A percentile compares a stretch with the other conserved stretches of the same genome.
phyloP scores from a whole-genome alignment of 2,797 vertebrate genomes.

The Megalops cyprinoides region DNA sequence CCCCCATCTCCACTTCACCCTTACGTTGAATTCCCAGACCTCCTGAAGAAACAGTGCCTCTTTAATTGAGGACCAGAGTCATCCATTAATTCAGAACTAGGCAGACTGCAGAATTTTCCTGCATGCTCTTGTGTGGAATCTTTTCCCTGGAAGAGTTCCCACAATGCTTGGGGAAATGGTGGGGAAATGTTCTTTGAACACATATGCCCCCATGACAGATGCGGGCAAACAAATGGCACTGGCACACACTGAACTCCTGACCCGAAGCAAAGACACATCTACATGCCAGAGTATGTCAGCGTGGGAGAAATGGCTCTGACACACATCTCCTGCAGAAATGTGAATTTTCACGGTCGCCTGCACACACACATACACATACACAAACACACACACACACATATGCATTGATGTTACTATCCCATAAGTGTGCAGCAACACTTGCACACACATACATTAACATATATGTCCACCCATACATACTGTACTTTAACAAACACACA shows the following conservation, averaged over 20 bases:
- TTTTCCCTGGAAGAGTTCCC: not conserved
- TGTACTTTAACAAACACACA: not conserved
- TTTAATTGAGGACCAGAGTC: not conserved
- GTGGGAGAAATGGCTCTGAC: not conserved
- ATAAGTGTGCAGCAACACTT: too few relatives aligned
- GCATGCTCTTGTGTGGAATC: not conserved
- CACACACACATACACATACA: too few relatives aligned
- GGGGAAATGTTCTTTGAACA: not conserved
- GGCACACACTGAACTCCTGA: not conserved
- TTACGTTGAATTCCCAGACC: not conserved
- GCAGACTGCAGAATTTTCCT: not conserved
- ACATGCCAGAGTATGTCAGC: not conserved
- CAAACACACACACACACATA: too few relatives aligned
- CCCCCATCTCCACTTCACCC: not conserved
- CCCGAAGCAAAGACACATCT: not conserved
- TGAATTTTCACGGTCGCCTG: not conserved
- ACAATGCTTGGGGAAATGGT: not conserved
- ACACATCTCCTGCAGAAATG: not conserved
- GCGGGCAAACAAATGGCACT: too few relatives aligned
- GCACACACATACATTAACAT: too few relatives aligned
- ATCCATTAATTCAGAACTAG: slow-evolving; percentile 3
- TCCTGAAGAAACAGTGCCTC: not conserved
- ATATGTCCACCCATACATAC: not conserved
- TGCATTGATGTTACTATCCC: too few relatives aligned
- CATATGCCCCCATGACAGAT: too few relatives aligned